These are phyloP conservation scores for Conomelus anceps DNA, from an alignment of 2,888 invertebrate species.

Conservation along the genomic window DNA sequence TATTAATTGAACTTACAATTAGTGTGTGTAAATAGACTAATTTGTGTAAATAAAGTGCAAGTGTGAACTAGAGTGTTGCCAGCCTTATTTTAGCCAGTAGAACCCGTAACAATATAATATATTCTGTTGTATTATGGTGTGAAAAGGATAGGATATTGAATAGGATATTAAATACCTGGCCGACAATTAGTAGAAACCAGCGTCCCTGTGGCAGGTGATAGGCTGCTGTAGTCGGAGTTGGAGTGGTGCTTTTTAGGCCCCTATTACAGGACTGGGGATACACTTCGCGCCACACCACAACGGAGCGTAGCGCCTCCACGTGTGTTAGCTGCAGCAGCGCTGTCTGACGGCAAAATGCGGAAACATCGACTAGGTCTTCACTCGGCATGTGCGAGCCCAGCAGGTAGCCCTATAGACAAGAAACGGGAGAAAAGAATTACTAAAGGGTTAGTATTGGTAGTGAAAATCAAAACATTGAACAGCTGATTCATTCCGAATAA, in stretches of 20 bases:
- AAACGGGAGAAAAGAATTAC: no score
- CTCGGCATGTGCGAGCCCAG: conserved; percentile 70
- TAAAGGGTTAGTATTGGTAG: no score
- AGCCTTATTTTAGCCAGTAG: no score
- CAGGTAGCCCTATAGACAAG: conserved; percentile 54
- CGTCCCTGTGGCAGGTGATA: conserved; percentile 49
- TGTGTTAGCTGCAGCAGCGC: conserved; percentile 63
- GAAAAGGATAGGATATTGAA: no score
- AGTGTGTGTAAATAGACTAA: no score
- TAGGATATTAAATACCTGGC: conserved; percentile 48
- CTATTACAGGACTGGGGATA: conserved; percentile 49
- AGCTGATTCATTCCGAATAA: no score
- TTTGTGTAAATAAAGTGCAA: no score
- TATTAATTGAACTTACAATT: no score
- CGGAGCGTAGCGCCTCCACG: conserved; percentile 59
- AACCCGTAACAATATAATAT: no score
- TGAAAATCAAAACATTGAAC: no score
- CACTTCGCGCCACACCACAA: conserved; percentile 72
- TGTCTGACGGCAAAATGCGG: conserved; percentile 66
- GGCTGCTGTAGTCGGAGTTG: conserved; percentile 26
- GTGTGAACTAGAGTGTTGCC: no score
- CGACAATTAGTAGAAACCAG: conserved; percentile 67
- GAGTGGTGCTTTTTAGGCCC: conserved; percentile 32
- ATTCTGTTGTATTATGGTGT: no score
- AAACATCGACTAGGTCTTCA: conserved; percentile 66